These are phyloP conservation scores for Antheraea pernyi DNA, from an alignment of 1,140 invertebrate genomes.

Conservation along the genomic window DNA sequence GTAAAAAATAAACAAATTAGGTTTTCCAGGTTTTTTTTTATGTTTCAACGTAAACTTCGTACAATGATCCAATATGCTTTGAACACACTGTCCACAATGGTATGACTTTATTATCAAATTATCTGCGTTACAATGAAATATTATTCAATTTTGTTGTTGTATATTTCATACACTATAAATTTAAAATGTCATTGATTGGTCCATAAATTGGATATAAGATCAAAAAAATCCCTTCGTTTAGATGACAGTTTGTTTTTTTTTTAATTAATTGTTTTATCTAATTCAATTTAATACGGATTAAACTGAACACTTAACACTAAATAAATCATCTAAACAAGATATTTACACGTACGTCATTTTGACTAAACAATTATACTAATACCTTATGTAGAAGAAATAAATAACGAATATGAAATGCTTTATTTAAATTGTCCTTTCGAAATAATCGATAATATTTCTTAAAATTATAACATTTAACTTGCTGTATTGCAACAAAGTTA, in stretches of 20 bases:
- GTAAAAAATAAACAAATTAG: conserved; percentile 47
- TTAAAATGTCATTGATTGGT: conserved; percentile 61
- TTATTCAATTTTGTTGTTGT: conserved; percentile 25
- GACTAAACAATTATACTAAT: conserved; percentile 75
- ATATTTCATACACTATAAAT: conserved; percentile 47
- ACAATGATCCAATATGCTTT: conserved; percentile 73
- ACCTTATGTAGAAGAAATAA: conserved; percentile 74
- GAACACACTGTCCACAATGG: conserved; percentile 61
- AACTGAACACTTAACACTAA: conserved; percentile 75
- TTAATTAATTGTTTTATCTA: conserved; percentile 47
- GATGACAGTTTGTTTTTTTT: conserved; percentile 45
- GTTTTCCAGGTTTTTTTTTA: conserved; percentile 64
- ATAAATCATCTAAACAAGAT: conserved; percentile 74
- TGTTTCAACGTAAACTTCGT: conserved; percentile 73
- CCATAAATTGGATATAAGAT: conserved; percentile 64
- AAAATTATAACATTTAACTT: conserved; percentile 65
- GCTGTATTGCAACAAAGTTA: conserved; percentile 62
- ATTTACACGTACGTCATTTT: conserved; percentile 72
- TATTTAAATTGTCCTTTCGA: conserved; percentile 69
- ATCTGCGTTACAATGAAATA: conserved; percentile 34
- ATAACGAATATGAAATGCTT: conserved; percentile 76
- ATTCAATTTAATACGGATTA: conserved; percentile 69
- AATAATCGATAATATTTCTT: conserved; percentile 63
- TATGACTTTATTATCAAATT: conserved; percentile 43
- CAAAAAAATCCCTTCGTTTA: conserved; percentile 47